Conservation (phyloP, 2,888 invertebrate genomes). For the Platycnemis pennipes region DNA sequence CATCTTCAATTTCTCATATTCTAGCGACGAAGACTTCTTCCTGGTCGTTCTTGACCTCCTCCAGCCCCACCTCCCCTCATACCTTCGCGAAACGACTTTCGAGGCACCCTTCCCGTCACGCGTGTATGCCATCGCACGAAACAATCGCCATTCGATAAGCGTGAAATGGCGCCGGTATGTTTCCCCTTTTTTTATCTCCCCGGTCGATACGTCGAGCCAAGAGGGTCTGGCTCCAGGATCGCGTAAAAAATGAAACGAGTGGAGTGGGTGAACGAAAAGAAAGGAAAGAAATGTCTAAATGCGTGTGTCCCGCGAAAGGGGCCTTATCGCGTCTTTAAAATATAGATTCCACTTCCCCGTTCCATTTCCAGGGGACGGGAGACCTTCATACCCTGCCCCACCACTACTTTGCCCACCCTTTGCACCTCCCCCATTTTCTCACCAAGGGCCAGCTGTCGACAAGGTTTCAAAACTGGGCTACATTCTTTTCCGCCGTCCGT, state of each 20-base stretch:
- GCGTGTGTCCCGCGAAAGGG: slow-evolving; percentile 25
- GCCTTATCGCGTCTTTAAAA: slow-evolving; percentile 36
- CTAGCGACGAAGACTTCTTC: neutral
- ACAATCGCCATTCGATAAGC: slow-evolving; percentile 35
- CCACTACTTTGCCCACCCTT: neutral
- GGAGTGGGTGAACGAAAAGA: neutral
- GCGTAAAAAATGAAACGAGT: slow-evolving; percentile 1
- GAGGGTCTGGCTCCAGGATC: slow-evolving; percentile 20
- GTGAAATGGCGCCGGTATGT: slow-evolving; percentile 1
- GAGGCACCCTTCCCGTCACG: neutral
- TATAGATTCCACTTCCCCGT: neutral
- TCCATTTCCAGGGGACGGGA: neutral
- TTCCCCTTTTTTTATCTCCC: neutral
- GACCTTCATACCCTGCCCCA: neutral
- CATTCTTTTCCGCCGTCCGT: neutral
- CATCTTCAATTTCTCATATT: no score
- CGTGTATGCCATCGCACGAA: slow-evolving; percentile 14
- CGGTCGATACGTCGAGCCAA: slow-evolving; percentile 24
- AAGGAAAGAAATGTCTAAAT: slow-evolving; percentile 3
- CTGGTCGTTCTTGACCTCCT: neutral
- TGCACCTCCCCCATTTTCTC: neutral
- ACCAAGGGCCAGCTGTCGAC: neutral
- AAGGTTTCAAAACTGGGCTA: neutral
- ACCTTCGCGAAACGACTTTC: slow-evolving; percentile 8
- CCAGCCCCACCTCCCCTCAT: neutral